Evolutionary conservation across 2,888 invertebrate genomes (phyloP), one percentile per base, ranked within the genome.

Genomic region (Machimus atricapillus): DNA sequence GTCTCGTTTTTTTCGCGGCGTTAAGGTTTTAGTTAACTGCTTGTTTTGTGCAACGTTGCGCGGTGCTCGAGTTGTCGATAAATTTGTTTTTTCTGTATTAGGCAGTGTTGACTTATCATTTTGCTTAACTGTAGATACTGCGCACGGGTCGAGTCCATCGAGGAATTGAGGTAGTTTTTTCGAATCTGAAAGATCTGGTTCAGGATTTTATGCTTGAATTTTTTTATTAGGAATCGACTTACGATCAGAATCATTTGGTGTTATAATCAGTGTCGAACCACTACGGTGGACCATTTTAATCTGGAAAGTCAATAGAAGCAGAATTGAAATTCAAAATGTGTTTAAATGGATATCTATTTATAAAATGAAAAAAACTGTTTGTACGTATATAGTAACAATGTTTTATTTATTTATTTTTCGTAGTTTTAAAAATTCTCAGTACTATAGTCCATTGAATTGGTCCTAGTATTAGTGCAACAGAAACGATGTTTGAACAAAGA

Each of bases 201-300:
- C 87, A 87, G 83, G n/a, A n/a, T 19, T 52, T 88, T 76, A 81
- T 87, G 81, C 14, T 46, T 88, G 87, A 34, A 37, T 37, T 58
- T 82, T 9, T 74, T 81, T 14, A 56, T 86, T 73, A 3, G 76
- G 43, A 23, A 19, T 16, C 19, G 46, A 23, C 77, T 86, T 86
- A 78, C 86, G 58, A 79, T 85, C 52, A 19, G 56, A 56, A 76
- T 86, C 82, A 82, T 82, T 77, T 86, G 86, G 23, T 34, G 82
- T 6, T 81, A 86, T 34, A 52, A 77, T 77, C 52, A 88, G 85
- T 74, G 87, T 83, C 89, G 89, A 88, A 88, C 89, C 89, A 88
- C 89, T 89, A 87, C 90, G 90, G 89, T 90, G 89, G 88, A 90
- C 90, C 90, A 90, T 90, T 90, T 90, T 90, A 90, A 87, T 88